A percentile compares a stretch with the other conserved stretches of the same genome.
Evolutionary conservation across 92 coral and sea anemone genomes (phyloP).

Genomic region (Paragorgia papillata): DNA sequence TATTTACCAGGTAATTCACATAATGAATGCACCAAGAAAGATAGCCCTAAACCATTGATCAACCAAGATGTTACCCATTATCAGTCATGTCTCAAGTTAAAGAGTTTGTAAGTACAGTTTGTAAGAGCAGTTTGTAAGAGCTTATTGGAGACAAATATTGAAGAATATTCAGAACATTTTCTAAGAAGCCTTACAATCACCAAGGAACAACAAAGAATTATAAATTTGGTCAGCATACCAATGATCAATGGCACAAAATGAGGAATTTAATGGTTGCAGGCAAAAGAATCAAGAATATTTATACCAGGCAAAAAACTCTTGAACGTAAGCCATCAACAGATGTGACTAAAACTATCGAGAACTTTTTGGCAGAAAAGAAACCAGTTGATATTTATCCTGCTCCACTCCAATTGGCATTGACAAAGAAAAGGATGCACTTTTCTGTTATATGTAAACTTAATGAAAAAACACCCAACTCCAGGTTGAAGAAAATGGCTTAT

Average conservation of each 20-base stretch:
- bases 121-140: no score
- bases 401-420: constrained; percentile 48
- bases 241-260: constrained; percentile 18
- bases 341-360: constrained; percentile 25
- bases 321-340: constrained; percentile 26
- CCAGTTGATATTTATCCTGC: constrained; percentile 2
- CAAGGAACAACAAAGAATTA: constrained; percentile 15
- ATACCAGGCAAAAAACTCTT: constrained; percentile 17
- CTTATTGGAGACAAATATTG: not conserved
- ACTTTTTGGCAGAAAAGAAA: constrained; percentile 21
- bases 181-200: not conserved
- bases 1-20: constrained; percentile 47
- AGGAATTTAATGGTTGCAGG: constrained; percentile 25
- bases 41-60: not conserved
- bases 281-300: not conserved
- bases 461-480: constrained; percentile 43
- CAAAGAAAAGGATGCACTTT: constrained; percentile 48
- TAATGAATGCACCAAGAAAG: constrained; percentile 3
- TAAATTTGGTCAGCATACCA: not conserved
- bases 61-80: constrained; percentile 8
- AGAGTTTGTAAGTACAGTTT: constrained; percentile 12
- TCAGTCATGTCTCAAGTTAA: constrained; percentile 48
- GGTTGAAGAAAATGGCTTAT: not conserved
- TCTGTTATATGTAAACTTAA: constrained; percentile 2
- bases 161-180: not conserved